Evolutionary conservation across 2,888 invertebrate genomes (phyloP).

Genomic region (Thalpophila matura): DNA sequence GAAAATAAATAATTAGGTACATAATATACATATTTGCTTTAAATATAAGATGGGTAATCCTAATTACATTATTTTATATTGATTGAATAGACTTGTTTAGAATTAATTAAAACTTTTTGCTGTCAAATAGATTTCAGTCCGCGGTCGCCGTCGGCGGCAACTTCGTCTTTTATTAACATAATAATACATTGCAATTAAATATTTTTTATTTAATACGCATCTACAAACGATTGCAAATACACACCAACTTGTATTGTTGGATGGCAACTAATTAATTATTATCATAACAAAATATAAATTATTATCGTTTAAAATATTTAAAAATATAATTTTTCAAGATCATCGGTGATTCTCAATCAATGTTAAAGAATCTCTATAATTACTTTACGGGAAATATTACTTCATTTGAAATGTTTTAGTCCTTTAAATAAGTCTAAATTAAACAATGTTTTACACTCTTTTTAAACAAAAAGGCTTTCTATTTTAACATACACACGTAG

Average conservation of each 20-base stretch:
- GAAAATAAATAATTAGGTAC: no score
- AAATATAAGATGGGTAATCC: no score
- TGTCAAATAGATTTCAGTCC: neutral
- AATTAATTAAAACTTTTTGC: neutral
- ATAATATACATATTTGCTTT: no score
- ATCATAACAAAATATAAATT: neutral
- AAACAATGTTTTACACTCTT: neutral
- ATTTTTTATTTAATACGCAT: no score
- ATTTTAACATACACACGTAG: conserved; percentile 60
- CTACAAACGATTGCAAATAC: no score
- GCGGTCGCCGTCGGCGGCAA: conserved; percentile 17
- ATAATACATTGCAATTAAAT: neutral
- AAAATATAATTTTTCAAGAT: neutral
- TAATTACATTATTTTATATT: no score
- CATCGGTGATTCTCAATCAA: neutral
- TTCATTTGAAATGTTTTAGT: neutral
- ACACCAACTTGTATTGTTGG: no score
- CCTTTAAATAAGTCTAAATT: neutral
- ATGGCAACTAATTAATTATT: neutral
- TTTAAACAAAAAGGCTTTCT: conserved; percentile 43
- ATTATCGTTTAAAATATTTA: neutral
- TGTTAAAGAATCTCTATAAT: neutral
- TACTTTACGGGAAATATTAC: no score
- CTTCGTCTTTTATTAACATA: neutral
- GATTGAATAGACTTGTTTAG: no score